Evolutionary conservation across 2,113 vertebrate species (phyloP).

Genomic region (Gallinago jamesoni): DNA sequence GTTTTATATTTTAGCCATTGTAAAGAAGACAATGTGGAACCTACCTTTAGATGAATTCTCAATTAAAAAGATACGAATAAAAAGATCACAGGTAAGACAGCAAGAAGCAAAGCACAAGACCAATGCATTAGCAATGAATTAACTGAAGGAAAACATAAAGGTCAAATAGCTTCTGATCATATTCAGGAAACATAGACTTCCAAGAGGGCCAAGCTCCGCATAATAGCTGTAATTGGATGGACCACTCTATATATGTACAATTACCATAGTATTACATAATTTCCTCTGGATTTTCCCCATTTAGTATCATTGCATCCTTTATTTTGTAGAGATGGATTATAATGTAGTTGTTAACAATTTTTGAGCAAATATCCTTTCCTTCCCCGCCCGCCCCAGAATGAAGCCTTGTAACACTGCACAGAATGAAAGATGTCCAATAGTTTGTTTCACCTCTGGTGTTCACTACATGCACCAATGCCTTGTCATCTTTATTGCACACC

Average conservation of each 20-base stretch:
- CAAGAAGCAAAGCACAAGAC: neutral
- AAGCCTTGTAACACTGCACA: neutral
- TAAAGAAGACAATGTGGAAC: neutral
- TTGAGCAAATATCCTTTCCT: neutral
- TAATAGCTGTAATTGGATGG: neutral
- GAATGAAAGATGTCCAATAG: neutral
- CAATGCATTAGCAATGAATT: neutral
- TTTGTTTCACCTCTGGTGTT: neutral
- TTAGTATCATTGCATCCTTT: neutral
- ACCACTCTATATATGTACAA: neutral
- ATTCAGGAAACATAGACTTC: neutral
- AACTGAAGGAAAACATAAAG: neutral
- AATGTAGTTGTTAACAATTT: neutral
- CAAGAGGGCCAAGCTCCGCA: neutral
- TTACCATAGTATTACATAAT: neutral
- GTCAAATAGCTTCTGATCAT: neutral
- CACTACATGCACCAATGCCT: accelerated
- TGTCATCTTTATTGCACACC: neutral
- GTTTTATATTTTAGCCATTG: neutral
- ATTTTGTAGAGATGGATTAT: neutral
- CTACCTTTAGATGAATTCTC: neutral
- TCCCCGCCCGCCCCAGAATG: neutral
- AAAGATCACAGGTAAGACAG: neutral
- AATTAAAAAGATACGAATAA: neutral
- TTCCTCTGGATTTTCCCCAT: neutral